Conservation (phyloP, 2,797 vertebrate genomes). For the Pseudochaenichthys georgianus region DNA sequence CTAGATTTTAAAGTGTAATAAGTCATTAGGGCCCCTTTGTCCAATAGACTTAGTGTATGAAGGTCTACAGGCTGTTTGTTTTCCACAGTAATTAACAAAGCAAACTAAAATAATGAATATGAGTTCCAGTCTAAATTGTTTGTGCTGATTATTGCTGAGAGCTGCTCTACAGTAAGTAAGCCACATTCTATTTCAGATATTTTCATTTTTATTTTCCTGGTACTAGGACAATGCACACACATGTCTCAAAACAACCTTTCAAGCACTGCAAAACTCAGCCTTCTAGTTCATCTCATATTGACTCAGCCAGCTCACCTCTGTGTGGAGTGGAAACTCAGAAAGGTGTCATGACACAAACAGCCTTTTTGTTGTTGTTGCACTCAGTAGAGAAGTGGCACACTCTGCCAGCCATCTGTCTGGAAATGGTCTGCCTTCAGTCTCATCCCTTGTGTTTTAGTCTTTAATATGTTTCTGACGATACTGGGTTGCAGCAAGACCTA, state of each 20-base stretch:
- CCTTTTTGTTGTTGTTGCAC: conserved; percentile 46
- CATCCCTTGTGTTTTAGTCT: conserved; percentile 4
- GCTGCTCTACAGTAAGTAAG: not conserved
- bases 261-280: conserved; percentile 12
- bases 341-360: conserved; percentile 55
- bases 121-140: conserved; percentile 15
- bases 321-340: conserved; percentile 38
- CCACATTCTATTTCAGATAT: not conserved
- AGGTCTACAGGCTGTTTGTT: conserved; percentile 33
- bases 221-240: not conserved
- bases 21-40: conserved; percentile 32
- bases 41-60: conserved; percentile 12
- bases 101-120: conserved; percentile 28
- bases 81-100: conserved; percentile 30
- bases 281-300: conserved; percentile 23
- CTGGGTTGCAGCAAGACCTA: conserved; percentile 11
- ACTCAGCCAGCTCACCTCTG: conserved; percentile 31
- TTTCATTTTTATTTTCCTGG: conserved; percentile 6
- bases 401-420: conserved; percentile 47
- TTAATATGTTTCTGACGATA: conserved; percentile 24
- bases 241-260: not conserved
- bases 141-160: not conserved
- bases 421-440: conserved; percentile 42
- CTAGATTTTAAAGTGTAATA: conserved; percentile 31
- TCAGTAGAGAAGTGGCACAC: conserved; percentile 27